Conservation (phyloP, 2,797 vertebrate genomes). For the Propithecus deckenii region DNA sequence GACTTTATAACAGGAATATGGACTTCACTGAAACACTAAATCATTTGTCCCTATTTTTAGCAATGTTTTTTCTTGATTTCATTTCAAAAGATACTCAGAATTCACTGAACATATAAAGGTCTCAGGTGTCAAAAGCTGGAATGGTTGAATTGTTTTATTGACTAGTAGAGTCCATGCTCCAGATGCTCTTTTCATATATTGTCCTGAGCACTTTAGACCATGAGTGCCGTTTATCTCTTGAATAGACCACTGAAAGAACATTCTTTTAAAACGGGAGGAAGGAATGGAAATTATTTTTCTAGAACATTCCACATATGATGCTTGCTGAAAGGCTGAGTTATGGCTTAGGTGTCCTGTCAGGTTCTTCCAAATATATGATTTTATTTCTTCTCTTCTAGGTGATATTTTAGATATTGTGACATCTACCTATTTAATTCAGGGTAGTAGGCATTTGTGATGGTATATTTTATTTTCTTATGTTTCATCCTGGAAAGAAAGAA, state of each 20-base stretch:
- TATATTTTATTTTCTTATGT: neutral
- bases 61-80: neutral
- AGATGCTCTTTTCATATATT: neutral
- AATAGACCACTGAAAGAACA: neutral
- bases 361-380: neutral
- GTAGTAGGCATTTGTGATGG: neutral
- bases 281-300: neutral
- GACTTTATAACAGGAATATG: neutral
- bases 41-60: slow-evolving; percentile 22
- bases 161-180: neutral
- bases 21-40: neutral
- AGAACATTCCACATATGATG: neutral
- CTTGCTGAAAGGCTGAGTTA: neutral
- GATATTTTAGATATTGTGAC: neutral
- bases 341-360: neutral
- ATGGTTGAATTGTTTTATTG: neutral
- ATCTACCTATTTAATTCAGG: neutral
- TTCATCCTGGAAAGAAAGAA: slow-evolving; percentile 10
- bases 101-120: neutral
- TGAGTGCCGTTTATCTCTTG: neutral
- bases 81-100: neutral
- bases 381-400: neutral
- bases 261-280: neutral
- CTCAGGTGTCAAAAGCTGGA: neutral
- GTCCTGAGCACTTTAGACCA: neutral